phyloP scores from a whole-genome alignment of 1,140 invertebrate genomes.

The Archegozetes longisetosus region DNA sequence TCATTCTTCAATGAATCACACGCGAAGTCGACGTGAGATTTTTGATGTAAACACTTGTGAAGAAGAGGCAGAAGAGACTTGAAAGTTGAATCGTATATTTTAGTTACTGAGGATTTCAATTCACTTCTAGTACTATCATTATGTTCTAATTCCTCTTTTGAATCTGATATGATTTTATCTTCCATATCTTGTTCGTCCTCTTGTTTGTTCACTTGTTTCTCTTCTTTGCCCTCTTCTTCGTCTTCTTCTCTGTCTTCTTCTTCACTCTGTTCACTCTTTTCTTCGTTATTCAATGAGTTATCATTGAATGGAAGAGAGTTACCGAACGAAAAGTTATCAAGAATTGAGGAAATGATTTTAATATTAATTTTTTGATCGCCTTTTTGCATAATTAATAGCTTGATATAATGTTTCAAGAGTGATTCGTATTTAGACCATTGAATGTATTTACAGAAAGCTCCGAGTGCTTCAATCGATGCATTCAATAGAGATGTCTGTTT shows the following conservation, averaged over 20 bases:
- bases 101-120: conserved; percentile 54
- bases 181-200: too few relatives aligned
- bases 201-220: conserved; percentile 17
- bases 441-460: conserved; percentile 51
- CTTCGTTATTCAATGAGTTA: conserved; percentile 2
- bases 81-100: conserved; percentile 48
- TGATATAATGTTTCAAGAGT: conserved; percentile 59
- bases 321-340: conserved; percentile 81
- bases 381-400: conserved; percentile 44
- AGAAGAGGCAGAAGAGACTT: conserved; percentile 44
- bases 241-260: conserved; percentile 25
- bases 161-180: too few relatives aligned
- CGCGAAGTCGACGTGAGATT: conserved; percentile 14
- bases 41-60: conserved; percentile 37
- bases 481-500: conserved; percentile 66
- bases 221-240: conserved; percentile 22
- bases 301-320: conserved; percentile 35
- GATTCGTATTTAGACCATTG: conserved; percentile 74
- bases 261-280: conserved; percentile 12
- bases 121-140: too few relatives aligned
- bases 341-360: conserved; percentile 58
- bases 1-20: conserved; percentile 11
- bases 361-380: conserved; percentile 62
- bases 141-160: too few relatives aligned
- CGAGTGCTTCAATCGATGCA: conserved; percentile 48